phyloP scores from a whole-genome alignment of 2,888 invertebrate species.

The Apodemia hepburni region DNA sequence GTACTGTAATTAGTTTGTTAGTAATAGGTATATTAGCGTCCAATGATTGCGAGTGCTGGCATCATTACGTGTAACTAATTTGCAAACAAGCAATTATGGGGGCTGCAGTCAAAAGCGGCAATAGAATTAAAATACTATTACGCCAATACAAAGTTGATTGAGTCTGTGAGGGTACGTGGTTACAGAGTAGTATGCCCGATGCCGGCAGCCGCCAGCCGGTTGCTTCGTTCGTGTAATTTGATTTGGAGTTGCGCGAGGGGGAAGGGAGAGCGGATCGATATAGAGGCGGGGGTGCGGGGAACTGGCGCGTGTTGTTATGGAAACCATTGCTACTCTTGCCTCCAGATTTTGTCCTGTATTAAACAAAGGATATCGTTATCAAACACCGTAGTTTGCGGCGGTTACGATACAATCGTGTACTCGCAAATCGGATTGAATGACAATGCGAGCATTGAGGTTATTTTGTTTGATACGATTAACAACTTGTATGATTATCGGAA shows the following conservation, averaged over 20 bases:
- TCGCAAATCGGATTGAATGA: constrained; percentile 29
- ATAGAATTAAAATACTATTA: constrained; percentile 78
- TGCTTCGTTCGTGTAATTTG: constrained; percentile 69
- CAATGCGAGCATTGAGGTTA: constrained; percentile 21
- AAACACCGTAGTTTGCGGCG: constrained; percentile 32
- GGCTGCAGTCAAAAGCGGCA: constrained; percentile 66
- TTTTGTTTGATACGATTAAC: background rate
- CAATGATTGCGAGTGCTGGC: constrained; percentile 32
- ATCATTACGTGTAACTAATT: constrained; percentile 52
- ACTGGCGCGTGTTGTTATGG: constrained; percentile 72
- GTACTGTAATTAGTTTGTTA: constrained; percentile 3
- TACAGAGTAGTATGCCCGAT: constrained; percentile 28
- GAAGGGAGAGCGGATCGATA: constrained; percentile 51
- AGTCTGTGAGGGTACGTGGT: constrained; percentile 39
- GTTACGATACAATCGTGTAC: constrained; percentile 31
- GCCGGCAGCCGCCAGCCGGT: constrained; percentile 35
- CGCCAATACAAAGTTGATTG: constrained; percentile 74
- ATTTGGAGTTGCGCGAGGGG: constrained; percentile 69
- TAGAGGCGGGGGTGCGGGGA: constrained; percentile 36
- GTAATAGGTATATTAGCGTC: constrained; percentile 28
- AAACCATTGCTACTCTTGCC: constrained; percentile 73
- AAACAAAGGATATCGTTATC: constrained; percentile 73
- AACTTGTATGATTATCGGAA: background rate
- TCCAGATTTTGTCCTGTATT: constrained; percentile 73
- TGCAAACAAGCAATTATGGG: constrained; percentile 63